phyloP scores from a whole-genome alignment of 2,113 vertebrate genomes.

The Pyrgilauda ruficollis region DNA sequence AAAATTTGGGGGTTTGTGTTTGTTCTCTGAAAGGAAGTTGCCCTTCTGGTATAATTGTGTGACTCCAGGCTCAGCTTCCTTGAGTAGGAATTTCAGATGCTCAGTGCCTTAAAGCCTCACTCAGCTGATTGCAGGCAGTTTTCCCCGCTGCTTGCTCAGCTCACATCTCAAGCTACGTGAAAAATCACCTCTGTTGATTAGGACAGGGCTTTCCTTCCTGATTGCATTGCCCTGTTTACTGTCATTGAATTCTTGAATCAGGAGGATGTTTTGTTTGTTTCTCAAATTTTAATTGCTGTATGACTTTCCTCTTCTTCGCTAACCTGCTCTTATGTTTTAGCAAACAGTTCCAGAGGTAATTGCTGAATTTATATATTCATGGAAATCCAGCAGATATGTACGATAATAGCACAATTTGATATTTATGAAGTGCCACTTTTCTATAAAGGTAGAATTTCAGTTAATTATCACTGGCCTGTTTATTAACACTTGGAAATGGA shows the following conservation, averaged over 20 bases:
- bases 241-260: conserved; percentile 62
- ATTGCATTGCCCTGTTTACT: conserved; percentile 65
- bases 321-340: conserved; percentile 57
- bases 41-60: not conserved
- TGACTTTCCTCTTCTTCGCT: conserved; percentile 60
- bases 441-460: conserved; percentile 75
- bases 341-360: conserved; percentile 70
- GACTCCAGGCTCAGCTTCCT: not conserved
- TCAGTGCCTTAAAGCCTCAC: conserved; percentile 17
- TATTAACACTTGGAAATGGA: conserved; percentile 77
- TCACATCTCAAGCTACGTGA: conserved; percentile 34
- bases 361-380: conserved; percentile 73
- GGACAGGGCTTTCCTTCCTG: conserved; percentile 42
- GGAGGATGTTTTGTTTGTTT: conserved; percentile 54
- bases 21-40: conserved; percentile 55
- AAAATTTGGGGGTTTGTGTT: not conserved
- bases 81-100: not conserved
- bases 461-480: conserved; percentile 75
- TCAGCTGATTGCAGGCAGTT: conserved; percentile 25
- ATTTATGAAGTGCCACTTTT: conserved; percentile 79
- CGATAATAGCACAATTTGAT: conserved; percentile 74
- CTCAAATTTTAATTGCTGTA: conserved; percentile 59
- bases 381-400: conserved; percentile 64
- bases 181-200: conserved; percentile 60
- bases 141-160: conserved; percentile 35